phyloP scores from a whole-genome alignment of 1,140 invertebrate species.

The Papilio xuthus region DNA sequence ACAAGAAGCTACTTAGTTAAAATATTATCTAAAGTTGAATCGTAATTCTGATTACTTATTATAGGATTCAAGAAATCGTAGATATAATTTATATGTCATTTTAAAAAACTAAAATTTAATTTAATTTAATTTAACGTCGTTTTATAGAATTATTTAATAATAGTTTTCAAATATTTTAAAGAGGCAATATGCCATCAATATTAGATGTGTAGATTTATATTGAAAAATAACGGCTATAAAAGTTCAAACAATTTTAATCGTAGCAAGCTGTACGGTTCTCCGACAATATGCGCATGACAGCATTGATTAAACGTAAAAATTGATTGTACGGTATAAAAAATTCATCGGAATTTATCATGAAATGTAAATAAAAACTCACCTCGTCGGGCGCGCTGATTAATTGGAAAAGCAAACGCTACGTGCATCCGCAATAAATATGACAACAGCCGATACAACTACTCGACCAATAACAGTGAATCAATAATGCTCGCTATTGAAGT shows the following conservation, averaged over 20 bases:
- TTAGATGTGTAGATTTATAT: neutral
- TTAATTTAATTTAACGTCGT: neutral
- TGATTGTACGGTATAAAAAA: conserved; percentile 21
- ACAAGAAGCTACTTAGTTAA: neutral
- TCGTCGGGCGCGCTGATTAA: conserved; percentile 1
- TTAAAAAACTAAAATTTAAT: too few species aligned
- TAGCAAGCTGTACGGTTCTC: conserved; percentile 3
- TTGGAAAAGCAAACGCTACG: neutral
- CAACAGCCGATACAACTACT: conserved; percentile 1
- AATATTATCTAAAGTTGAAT: neutral
- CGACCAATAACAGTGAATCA: neutral
- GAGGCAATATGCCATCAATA: neutral
- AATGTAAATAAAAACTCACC: conserved; percentile 21
- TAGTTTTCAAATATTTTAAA: neutral
- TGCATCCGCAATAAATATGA: conserved; percentile 4
- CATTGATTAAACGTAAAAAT: conserved; percentile 24
- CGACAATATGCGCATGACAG: conserved; percentile 6
- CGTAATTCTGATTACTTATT: too few species aligned
- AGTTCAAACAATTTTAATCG: conserved; percentile 30
- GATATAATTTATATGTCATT: too few species aligned
- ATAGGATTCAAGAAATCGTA: too few species aligned
- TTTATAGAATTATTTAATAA: neutral
- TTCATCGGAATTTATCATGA: conserved; percentile 7
- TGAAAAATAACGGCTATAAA: neutral
- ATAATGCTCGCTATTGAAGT: neutral